phyloP scores from a whole-genome alignment of 2,797 vertebrate species.

The Amblyraja radiata region DNA sequence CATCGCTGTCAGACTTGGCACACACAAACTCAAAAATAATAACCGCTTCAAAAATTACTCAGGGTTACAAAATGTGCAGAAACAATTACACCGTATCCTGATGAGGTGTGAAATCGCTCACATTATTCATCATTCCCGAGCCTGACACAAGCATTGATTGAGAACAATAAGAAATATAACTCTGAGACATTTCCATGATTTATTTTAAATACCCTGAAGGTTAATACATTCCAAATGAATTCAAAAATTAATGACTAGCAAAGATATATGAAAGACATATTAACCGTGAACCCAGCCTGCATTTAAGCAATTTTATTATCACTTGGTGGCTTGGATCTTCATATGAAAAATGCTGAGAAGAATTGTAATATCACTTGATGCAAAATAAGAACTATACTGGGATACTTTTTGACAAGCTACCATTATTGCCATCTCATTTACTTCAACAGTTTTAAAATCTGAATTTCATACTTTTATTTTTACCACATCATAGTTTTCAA shows the following conservation, averaged over 20 bases:
- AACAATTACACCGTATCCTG: not conserved
- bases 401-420: conserved; percentile 39
- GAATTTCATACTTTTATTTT: not conserved
- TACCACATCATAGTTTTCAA: not conserved
- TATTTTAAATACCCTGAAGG: conserved; percentile 67
- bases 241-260: conserved; percentile 64
- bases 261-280: conserved; percentile 58
- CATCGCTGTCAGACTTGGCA: too few species aligned
- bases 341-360: conserved; percentile 49
- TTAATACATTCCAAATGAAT: conserved; percentile 66
- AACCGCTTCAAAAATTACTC: not conserved
- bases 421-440: not conserved
- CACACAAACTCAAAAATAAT: not conserved
- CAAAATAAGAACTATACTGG: conserved; percentile 41
- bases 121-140: conserved; percentile 39
- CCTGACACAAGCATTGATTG: conserved; percentile 39
- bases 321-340: conserved; percentile 51
- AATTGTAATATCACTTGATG: conserved; percentile 48
- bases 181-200: conserved; percentile 57
- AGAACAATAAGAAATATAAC: conserved; percentile 45
- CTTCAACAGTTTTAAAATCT: not conserved
- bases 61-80: not conserved
- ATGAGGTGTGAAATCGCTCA: conserved; percentile 31
- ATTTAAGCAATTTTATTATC: conserved; percentile 51
- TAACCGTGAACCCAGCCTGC: conserved; percentile 45